These are phyloP conservation scores for Drosophila anceps DNA, from an alignment of 2,888 invertebrate species.

Conservation along the genomic window DNA sequence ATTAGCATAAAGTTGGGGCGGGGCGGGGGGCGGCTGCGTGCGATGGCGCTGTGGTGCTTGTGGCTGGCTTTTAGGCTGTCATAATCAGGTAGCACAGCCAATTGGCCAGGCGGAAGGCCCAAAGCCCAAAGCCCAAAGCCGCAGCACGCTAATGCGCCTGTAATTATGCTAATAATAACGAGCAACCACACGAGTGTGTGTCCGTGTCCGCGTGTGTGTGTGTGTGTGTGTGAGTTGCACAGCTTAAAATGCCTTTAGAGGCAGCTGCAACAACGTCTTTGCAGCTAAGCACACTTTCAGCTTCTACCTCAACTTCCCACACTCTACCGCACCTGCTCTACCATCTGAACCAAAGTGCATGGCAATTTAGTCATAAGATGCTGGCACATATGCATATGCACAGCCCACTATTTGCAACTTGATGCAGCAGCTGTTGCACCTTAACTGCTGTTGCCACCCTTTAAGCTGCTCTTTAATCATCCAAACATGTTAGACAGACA, in stretches of 20 bases:
- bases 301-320: background rate
- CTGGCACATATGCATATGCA: conserved; percentile 35
- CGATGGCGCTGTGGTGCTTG: too few species aligned
- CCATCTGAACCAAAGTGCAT: conserved; percentile 32
- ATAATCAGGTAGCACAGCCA: conserved; percentile 63
- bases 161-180: conserved; percentile 80
- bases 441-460: conserved; percentile 17
- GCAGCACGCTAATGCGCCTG: conserved; percentile 73
- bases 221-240: conserved; percentile 18
- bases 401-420: conserved; percentile 15
- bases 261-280: conserved; percentile 48
- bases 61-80: conserved; percentile 56
- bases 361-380: conserved; percentile 51
- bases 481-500: conserved; percentile 9
- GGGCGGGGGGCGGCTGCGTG: background rate
- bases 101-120: conserved; percentile 45
- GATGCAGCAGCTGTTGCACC: conserved; percentile 35
- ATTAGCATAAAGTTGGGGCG: conserved; percentile 18
- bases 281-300: conserved; percentile 51
- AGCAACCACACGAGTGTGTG: conserved; percentile 51
- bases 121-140: conserved; percentile 53
- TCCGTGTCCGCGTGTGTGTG: background rate
- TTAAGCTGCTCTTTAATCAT: conserved; percentile 52
- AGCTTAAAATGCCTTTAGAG: conserved; percentile 53
- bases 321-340: background rate